These are phyloP conservation scores for Eumerus sabulonum DNA, from an alignment of 2,888 invertebrate species.

Conservation along the genomic window DNA sequence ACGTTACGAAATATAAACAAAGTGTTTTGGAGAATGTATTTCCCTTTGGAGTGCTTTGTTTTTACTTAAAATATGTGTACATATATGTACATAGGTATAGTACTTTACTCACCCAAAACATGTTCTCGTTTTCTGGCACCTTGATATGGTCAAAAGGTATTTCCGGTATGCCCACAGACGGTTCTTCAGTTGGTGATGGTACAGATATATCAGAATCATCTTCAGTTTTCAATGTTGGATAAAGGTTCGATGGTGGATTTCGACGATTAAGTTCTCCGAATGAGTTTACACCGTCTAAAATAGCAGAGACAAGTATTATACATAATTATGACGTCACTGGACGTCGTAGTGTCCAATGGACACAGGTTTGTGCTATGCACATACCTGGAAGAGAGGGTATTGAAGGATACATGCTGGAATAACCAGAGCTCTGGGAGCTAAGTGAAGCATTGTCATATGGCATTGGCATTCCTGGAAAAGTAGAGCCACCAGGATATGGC, in stretches of 20 bases:
- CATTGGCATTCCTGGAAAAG: constrained; percentile 73
- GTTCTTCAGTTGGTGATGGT: constrained; percentile 73
- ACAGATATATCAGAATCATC: constrained; percentile 71
- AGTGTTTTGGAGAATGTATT: no score
- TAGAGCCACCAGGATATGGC: constrained; percentile 73
- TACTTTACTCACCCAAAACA: constrained; percentile 76
- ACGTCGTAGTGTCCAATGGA: no score
- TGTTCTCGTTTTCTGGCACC: constrained; percentile 76
- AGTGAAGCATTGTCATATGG: constrained; percentile 72
- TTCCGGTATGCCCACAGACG: constrained; percentile 74
- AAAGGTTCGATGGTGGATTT: constrained; percentile 62
- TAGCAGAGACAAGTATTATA: constrained; percentile 11
- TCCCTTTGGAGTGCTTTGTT: no score
- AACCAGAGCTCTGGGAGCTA: constrained; percentile 59
- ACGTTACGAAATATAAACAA: no score
- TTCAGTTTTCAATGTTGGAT: constrained; percentile 70
- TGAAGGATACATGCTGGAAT: constrained; percentile 69
- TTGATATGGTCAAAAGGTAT: constrained; percentile 76
- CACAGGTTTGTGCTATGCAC: constrained; percentile 1
- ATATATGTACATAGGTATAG: no score
- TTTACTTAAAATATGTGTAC: no score
- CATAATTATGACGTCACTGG: constrained; percentile 15
- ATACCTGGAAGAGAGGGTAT: constrained; percentile 70
- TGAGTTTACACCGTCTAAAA: constrained; percentile 63
- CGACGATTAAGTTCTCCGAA: constrained; percentile 37